Percentiles rank a stretch among this genome's conserved stretches.
Conservation (phyloP, 2,888 invertebrate genomes). For the Neelides folsomi region DNA sequence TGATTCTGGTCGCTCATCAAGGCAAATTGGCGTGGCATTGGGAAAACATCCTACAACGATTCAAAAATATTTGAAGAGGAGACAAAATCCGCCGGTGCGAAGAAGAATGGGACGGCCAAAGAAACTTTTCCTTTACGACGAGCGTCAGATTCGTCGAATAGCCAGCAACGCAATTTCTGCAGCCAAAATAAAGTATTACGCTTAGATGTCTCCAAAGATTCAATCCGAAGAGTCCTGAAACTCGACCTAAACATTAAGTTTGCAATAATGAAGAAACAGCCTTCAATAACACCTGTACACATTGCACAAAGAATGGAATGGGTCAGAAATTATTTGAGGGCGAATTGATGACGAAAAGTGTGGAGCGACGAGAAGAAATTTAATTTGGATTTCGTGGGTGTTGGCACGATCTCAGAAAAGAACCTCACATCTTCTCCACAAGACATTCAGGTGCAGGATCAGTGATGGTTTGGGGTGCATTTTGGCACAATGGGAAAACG, state of each 20-base stretch:
- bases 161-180: no score
- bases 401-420: constrained; percentile 1
- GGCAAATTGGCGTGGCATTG: no score
- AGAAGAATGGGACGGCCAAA: no score
- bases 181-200: no score
- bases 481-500: not conserved
- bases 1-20: no score
- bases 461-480: not conserved
- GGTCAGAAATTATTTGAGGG: not conserved
- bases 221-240: no score
- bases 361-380: constrained; percentile 1
- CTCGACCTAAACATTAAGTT: not conserved
- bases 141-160: no score
- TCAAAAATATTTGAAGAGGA: no score
- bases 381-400: not conserved
- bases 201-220: no score
- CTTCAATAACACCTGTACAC: not conserved
- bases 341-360: not conserved
- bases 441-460: not conserved
- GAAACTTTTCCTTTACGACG: no score
- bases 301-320: not conserved
- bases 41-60: no score
- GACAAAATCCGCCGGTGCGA: no score
- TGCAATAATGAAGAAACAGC: not conserved
- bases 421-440: not conserved